A percentile compares a stretch with the other conserved stretches of the same genome.
phyloP scores from a whole-genome alignment of 1,140 invertebrate species.

The Formica exsecta region DNA sequence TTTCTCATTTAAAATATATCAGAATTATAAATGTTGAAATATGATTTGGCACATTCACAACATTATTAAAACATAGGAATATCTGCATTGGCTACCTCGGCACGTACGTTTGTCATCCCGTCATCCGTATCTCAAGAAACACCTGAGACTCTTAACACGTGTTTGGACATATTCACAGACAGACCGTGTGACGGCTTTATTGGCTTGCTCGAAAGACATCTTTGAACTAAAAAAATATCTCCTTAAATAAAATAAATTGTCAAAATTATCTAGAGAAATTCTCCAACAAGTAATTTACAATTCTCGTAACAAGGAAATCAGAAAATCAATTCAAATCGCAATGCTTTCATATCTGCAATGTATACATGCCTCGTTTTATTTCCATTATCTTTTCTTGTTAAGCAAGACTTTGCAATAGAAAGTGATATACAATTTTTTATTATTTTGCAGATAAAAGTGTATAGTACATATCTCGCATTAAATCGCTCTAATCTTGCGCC shows the following conservation, averaged over 20 bases:
- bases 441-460: not conserved
- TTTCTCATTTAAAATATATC: not conserved
- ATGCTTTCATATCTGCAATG: not conserved
- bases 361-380: not conserved
- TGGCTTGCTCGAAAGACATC: not conserved
- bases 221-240: not conserved
- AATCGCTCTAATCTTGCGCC: not conserved
- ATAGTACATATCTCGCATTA: too few relatives aligned
- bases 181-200: conserved; percentile 4
- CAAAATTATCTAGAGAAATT: not conserved
- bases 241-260: conserved; percentile 29
- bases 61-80: conserved; percentile 20
- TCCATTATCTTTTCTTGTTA: not conserved
- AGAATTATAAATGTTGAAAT: not conserved
- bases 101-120: conserved; percentile 7
- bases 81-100: not conserved
- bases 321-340: not conserved
- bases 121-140: conserved; percentile 9
- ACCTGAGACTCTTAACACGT: conserved; percentile 20
- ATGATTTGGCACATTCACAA: not conserved
- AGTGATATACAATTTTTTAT: not conserved
- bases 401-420: not conserved
- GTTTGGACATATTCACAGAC: not conserved
- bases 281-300: not conserved
- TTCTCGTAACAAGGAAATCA: not conserved